These are phyloP conservation scores for Megalonaias nervosa DNA, from an alignment of 1,140 invertebrate species.

Conservation along the genomic window DNA sequence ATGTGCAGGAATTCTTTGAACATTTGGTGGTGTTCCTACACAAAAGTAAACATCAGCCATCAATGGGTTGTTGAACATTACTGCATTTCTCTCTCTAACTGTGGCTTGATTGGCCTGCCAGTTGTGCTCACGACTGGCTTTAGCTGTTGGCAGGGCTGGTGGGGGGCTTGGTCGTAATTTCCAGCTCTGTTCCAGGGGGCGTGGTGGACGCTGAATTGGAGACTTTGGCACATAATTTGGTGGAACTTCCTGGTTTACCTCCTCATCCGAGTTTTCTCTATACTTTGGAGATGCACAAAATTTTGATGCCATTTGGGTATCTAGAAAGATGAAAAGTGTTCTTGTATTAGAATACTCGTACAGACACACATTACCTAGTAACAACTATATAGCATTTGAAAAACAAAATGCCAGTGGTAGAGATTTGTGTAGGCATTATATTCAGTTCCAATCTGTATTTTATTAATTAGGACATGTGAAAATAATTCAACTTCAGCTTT, in stretches of 20 bases:
- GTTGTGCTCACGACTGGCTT: slow-evolving; percentile 81
- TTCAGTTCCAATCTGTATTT: too few relatives aligned
- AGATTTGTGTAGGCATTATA: too few relatives aligned
- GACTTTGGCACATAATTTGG: slow-evolving; percentile 55
- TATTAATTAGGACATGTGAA: too few relatives aligned
- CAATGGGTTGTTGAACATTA: slow-evolving; percentile 86
- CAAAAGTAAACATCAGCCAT: slow-evolving; percentile 86
- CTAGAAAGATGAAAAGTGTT: too few relatives aligned
- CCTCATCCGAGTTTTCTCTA: slow-evolving; percentile 56
- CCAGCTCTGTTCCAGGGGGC: slow-evolving; percentile 36
- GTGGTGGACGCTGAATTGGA: slow-evolving; percentile 31
- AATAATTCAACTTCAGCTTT: too few relatives aligned
- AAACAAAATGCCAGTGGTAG: too few relatives aligned
- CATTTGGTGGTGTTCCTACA: slow-evolving; percentile 75
- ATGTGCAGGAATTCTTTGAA: slow-evolving; percentile 84
- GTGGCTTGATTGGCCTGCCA: slow-evolving; percentile 76
- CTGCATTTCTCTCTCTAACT: slow-evolving; percentile 83
- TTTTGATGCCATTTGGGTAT: slow-evolving; percentile 41
- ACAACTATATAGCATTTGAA: too few relatives aligned
- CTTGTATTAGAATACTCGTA: too few relatives aligned
- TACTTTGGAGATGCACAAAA: slow-evolving; percentile 39
- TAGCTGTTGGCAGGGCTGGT: slow-evolving; percentile 50
- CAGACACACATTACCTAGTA: too few relatives aligned
- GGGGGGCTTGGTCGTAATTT: slow-evolving; percentile 32
- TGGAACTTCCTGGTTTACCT: slow-evolving; percentile 68